Evolutionary conservation across 2,888 invertebrate species (phyloP), one percentile per base, ranked within the genome.

Genomic region (Ornithoptera alexandrae): DNA sequence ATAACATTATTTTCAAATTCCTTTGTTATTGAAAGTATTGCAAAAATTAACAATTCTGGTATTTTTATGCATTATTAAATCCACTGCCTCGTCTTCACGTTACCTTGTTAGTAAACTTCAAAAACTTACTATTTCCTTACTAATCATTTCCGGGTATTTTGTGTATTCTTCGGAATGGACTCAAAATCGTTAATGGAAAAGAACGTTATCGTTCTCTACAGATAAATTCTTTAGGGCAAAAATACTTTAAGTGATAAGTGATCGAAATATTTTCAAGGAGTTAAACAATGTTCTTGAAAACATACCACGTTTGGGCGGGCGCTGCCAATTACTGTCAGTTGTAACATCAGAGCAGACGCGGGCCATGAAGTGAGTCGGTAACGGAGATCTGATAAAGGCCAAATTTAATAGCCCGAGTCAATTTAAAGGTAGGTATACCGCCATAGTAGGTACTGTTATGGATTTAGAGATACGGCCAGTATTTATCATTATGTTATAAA

Each of bases 51-150:
- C 36, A 15, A 39, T 17, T 15, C 15, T 62, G 22, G 15, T 56
- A 64, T 64, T 65, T 64, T 64, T 36, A 39, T 65, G 57, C 57
- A 17, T 57, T 62, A 36, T 30, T 24, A 58, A 58, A 66, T 50
- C 46, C 46, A 18, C 36, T 18, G 30, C 12, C 60, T 10, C 50
- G 24, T 56, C 2, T 20, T 57, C 10, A 62, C 46, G 56, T 53
- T 10, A 24, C 24, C 57, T 57, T 42, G 58, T 58, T 30, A 58
- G 57, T 6, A 20, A 57, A 20, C 7, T 2, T 10, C 5, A 20
- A 53, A 53, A 50, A 17, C 5, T 30, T 30, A 30, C 30, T 30
- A 5, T 5, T 12, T 18, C 12, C 15, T 50, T 50, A 15, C 1
- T 17, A 12, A 50, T 17, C 5, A 15, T 18, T 5, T 50, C 5